phyloP scores from a whole-genome alignment of 2,797 vertebrate genomes.

The Rhynchonycteris naso region DNA sequence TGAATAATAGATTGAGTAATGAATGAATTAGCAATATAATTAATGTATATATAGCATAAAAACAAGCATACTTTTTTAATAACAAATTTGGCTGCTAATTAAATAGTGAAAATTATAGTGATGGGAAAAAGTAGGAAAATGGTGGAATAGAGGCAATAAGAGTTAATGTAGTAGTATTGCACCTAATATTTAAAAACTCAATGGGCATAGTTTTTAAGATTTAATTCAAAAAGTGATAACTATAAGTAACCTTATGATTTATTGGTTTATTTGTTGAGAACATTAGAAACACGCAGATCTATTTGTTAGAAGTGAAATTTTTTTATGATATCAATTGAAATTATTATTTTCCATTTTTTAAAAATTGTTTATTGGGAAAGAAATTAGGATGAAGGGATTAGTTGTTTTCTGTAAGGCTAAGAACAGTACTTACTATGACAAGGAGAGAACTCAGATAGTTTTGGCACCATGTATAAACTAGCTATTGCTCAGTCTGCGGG shows the following conservation, averaged over 20 bases:
- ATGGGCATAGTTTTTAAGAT: neutral
- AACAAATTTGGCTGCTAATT: neutral
- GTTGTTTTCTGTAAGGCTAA: neutral
- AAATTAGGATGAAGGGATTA: neutral
- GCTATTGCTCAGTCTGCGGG: neutral
- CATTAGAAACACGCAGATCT: neutral
- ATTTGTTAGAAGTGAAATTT: neutral
- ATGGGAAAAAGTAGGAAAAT: neutral
- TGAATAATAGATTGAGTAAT: neutral
- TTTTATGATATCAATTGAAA: neutral
- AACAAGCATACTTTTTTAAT: neutral
- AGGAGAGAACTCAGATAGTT: neutral
- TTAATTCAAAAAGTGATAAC: slow-evolving; percentile 9
- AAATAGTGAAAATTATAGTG: neutral
- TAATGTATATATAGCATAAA: neutral
- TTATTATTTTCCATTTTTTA: neutral
- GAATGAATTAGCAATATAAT: neutral
- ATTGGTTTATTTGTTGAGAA: neutral
- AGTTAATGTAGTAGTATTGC: neutral
- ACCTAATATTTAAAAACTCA: neutral
- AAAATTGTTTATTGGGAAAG: neutral
- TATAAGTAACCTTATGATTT: neutral
- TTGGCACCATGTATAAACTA: neutral
- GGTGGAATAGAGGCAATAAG: neutral
- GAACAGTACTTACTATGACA: neutral